Evolutionary conservation across 1,140 invertebrate species (phyloP), one percentile per base, ranked within the genome.

Genomic region (Ephestia elutella): DNA sequence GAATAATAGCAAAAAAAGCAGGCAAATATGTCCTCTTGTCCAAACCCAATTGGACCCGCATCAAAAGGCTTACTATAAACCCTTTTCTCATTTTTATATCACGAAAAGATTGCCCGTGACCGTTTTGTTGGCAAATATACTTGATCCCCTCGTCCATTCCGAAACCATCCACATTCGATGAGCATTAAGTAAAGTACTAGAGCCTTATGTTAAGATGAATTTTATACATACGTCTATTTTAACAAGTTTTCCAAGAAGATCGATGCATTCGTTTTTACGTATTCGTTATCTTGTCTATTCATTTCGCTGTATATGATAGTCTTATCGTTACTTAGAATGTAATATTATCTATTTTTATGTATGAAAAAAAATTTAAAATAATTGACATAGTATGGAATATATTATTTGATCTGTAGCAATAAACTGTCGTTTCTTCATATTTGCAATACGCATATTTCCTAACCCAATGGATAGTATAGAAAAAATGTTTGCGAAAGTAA

Each of bases 11-110:
- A 71, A 76, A 78, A 32, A 79, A 87, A 80, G 54, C 66, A 71
- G 70, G 77, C 78, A 72, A 88, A 86, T 77, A 72, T 70, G 66
- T 80, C 71, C 70, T 73, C 64, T 71, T 84, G 83, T 87, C 85
- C 70, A 78, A 78, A 80, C 66, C 70, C 77, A 78, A 88, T 86
- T 88, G 68, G 75, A 88, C 86, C 86, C 83, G 78, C 73, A 72
- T 88, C 86, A 88, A 88, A 80, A 62, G 78, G 86, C 78, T 88
- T 86, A 86, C 54, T 35, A 49, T 80, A 73, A 81, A 81, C 77
- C 86, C 85, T 73, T 83, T 88, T 86, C 77, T 71, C 76, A 71
- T 84, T 83, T 81, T 79, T 83, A 66, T 81, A 78, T 82, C 78
- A 74, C 78, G 75, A 83, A 83, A 76, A 73, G 76, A 83, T 81